Conservation (phyloP, 2,113 vertebrate species). For the Smithornis capensis region DNA sequence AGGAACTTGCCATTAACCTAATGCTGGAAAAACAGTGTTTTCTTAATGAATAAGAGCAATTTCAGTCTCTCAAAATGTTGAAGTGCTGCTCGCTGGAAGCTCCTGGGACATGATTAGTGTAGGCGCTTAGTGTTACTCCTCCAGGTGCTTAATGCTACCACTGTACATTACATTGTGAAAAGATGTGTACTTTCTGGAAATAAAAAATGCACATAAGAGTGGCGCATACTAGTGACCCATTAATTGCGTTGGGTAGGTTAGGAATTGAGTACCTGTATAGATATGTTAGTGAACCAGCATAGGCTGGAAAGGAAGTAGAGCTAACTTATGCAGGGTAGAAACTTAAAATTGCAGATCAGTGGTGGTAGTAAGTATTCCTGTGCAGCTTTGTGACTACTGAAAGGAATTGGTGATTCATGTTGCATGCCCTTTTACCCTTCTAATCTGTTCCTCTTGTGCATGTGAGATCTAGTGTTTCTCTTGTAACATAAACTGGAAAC, state of each 20-base stretch:
- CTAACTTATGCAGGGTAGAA: rapidly evolving
- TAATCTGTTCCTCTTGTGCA: rapidly evolving
- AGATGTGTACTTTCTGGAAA: neutral
- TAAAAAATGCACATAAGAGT: neutral
- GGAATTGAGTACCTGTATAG: neutral
- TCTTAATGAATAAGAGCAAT: neutral
- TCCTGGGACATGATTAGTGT: neutral
- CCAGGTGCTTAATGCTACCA: rapidly evolving
- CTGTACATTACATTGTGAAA: neutral
- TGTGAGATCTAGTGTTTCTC: neutral
- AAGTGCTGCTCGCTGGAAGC: neutral
- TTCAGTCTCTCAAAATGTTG: neutral
- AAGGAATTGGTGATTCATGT: neutral
- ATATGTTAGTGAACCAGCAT: neutral
- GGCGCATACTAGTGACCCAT: rapidly evolving
- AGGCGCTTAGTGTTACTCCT: rapidly evolving
- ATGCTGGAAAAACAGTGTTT: rapidly evolving
- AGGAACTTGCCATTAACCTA: too few relatives aligned
- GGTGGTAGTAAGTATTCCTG: neutral
- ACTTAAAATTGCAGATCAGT: neutral
- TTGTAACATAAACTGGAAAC: neutral
- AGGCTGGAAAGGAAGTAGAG: neutral
- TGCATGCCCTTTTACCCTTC: neutral
- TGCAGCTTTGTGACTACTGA: neutral
- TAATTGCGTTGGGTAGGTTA: neutral